Base-by-base conservation (phyloP, 2,888 invertebrate species). In the Eulithis prunata region DNA sequence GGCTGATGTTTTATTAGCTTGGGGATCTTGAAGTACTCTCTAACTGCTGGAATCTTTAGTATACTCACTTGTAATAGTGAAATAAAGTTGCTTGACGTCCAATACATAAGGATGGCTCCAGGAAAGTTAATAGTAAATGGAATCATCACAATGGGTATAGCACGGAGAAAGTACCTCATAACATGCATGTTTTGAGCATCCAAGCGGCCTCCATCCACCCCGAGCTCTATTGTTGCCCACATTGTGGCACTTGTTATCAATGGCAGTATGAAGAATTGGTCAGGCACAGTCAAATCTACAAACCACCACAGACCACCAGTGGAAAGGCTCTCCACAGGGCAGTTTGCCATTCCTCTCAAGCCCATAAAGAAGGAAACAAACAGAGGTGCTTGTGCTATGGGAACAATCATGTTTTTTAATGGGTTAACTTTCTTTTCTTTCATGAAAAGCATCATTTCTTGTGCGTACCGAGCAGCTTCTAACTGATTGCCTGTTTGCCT, bases 261-360 rank as follows among this genome's bases (percentile, higher is more conserved):
- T 0, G 99, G 99, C 63, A 99, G 90, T 12, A 97, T 72, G 81
- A 96, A 99, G 85, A 94, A 97, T 54, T 98, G 99, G 93, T 99
- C 99, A 3, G 97, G 94, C 10, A 97, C 86, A 0, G 99, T 98
- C 53, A 99, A 94, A 93, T 99, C 98, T 3, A 94, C 92, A 84
- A 99, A 99, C 99, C 99, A 99, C 77, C 94, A 95, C 1, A 98
- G 74, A 0, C 99, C 99, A 41, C 99, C 99, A 0, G 95, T 93
- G 71, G 95, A 94, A 94, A 99, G 94, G 82, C 98, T 98, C 51
- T 97, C 98, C 45, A 99, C 97, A 2, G 99, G 99, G 41, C 96
- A 94, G 79, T 96, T 96, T 1, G 98, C 95, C 99, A 99, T 99
- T 71, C 95, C 93, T 75, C 97, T 94, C 55, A 99, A 88, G 0